These are phyloP conservation scores for Lochmaea crataegi DNA, from an alignment of 2,888 invertebrate species.

Conservation along the genomic window DNA sequence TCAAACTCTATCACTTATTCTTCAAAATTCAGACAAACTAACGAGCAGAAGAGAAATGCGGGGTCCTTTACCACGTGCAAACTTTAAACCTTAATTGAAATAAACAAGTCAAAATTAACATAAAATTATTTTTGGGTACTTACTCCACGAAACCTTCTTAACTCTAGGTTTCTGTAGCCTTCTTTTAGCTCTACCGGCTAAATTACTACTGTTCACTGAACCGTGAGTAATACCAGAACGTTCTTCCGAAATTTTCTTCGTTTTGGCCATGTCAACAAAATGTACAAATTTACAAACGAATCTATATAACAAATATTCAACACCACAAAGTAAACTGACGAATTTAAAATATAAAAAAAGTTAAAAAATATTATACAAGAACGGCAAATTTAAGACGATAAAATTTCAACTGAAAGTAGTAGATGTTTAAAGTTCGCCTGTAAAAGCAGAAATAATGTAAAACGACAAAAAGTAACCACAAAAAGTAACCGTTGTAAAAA, in stretches of 20 bases:
- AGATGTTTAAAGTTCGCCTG: no score
- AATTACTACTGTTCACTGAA: conserved; percentile 29
- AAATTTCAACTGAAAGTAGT: conserved; percentile 6
- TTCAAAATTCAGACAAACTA: no score
- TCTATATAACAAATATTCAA: conserved; percentile 10
- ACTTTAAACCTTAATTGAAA: no score
- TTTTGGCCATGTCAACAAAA: conserved; percentile 50
- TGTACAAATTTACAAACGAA: conserved; percentile 12
- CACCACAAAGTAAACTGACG: conserved; percentile 15
- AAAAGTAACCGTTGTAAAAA: no score
- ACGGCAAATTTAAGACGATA: conserved; percentile 5
- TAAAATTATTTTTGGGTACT: conserved; percentile 39
- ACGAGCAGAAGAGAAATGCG: no score
- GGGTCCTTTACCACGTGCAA: no score
- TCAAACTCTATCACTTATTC: no score
- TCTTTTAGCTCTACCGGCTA: conserved; percentile 42
- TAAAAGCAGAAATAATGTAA: no score
- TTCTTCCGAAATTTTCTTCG: conserved; percentile 41
- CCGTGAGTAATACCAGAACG: conserved; percentile 28
- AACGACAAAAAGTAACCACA: no score
- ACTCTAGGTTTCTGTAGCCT: conserved; percentile 46
- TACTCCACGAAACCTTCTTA: conserved; percentile 60
- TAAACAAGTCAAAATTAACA: no score
- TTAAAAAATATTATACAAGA: conserved; percentile 21
- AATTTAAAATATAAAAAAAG: conserved; percentile 18